A percentile compares a stretch with the other conserved stretches of the same genome.
phyloP scores from a whole-genome alignment of 2,113 vertebrate genomes.

The Rhinopomastus cyanomelas region DNA sequence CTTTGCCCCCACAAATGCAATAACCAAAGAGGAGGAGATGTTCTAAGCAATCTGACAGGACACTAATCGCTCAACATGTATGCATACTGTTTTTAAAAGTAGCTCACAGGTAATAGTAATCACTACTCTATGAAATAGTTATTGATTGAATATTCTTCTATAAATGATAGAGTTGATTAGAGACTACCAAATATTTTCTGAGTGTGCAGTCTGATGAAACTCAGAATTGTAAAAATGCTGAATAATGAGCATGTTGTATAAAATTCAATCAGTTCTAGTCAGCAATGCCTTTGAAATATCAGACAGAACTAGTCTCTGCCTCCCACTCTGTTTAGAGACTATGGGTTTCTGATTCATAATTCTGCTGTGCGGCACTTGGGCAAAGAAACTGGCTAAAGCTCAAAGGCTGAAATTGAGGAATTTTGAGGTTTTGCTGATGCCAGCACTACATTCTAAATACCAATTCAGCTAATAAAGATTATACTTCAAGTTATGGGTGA shows the following conservation, averaged over 20 bases:
- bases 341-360: not conserved
- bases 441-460: not conserved
- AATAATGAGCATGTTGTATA: not conserved
- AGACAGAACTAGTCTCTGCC: not conserved
- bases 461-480: conserved; percentile 30
- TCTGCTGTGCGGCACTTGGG: not conserved
- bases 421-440: conserved; percentile 14
- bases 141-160: not conserved
- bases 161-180: not conserved
- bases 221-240: not conserved
- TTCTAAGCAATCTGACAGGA: not conserved
- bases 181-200: not conserved
- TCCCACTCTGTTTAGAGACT: not conserved
- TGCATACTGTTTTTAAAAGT: not conserved
- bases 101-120: not conserved
- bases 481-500: conserved; percentile 1
- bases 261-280: not conserved
- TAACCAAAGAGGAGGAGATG: not conserved
- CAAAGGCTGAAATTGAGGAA: not conserved
- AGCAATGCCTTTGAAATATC: not conserved
- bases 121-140: not conserved
- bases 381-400: not conserved
- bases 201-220: not conserved
- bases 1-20: not conserved
- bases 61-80: not conserved